Conservation (phyloP, 2,888 invertebrate genomes). For the Timema podura region DNA sequence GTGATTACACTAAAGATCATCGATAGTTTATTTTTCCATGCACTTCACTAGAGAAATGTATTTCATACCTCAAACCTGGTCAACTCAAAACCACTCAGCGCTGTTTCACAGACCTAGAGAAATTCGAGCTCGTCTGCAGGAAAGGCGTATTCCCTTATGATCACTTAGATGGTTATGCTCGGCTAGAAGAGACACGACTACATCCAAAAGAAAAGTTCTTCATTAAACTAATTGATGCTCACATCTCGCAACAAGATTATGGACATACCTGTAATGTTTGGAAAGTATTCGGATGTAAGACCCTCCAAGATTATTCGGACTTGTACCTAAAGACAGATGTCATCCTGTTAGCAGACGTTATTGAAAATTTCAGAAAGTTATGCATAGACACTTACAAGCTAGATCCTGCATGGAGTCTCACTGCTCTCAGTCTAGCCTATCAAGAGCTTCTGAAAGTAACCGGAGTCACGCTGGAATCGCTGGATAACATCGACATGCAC, state of each 20-base stretch:
- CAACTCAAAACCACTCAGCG: too few species aligned
- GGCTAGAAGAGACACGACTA: background rate
- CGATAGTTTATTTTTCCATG: too few species aligned
- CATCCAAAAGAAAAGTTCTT: background rate
- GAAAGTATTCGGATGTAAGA: background rate
- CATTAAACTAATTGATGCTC: background rate
- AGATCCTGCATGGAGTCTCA: background rate
- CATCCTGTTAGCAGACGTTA: background rate
- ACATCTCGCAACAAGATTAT: background rate
- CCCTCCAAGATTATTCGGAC: background rate
- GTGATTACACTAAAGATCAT: too few species aligned
- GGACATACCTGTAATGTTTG: background rate
- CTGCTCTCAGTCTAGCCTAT: background rate
- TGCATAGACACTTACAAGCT: background rate
- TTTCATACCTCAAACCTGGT: too few species aligned
- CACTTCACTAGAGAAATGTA: too few species aligned
- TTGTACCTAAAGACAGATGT: conserved; percentile 3
- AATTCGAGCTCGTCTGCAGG: background rate
- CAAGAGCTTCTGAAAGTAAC: background rate
- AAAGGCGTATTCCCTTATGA: background rate
- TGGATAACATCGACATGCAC: background rate
- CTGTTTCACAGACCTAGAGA: background rate
- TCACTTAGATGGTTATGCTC: background rate
- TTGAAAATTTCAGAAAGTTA: background rate
- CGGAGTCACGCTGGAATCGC: background rate